Evolutionary conservation across 92 coral and sea anemone genomes (phyloP), one percentile per base, ranked within the genome.

Genomic region (Porites evermanni): DNA sequence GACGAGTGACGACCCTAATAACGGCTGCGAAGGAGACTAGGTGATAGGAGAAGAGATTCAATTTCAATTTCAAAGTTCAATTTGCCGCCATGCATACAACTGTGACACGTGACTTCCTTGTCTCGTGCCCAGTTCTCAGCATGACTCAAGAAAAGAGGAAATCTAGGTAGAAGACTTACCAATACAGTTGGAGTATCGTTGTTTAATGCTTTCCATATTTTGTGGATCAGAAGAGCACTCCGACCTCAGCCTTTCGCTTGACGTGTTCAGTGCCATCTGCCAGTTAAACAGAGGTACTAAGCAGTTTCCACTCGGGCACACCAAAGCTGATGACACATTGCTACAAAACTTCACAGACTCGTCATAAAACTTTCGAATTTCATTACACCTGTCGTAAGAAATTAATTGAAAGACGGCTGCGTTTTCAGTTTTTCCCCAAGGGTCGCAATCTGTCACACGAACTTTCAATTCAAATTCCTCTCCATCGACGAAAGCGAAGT

Each of bases 361-460:
- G 67, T 83, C 16, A 67, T 77, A 83, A 58, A 44, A 19, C 16
- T 5, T 23, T 67, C 88, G 70, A 53, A 75, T 75, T 12, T 75
- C 19, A 19, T 70, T 76, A 32, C 91, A 88, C 0, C 16, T 38
- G 54, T 88, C 91, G 12, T 78, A 63, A 9, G 61, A 67, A 29
- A 74, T 67, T 1, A 88, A 54, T 23, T 63, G 54, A 1, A 88
- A 67, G 5, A 4, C 76, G 16, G 51, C 91, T 2, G 11, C 56
- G 18, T 75, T 88, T 52, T 64, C 86, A 58, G 76, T 88, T 44
- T 20, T 65, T 16, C 91, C 91, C 63, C 59, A 54, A 13, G 47
- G 61, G 18, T 59, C 83, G 51, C 74, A 75, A 70, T 88, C 91
- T 69, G 91, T 81, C 20, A 82, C 91, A 61, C 70, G 88, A 66